Evolutionary conservation across 1,140 invertebrate species (phyloP).

Genomic region (Portunus trituberculatus): DNA sequence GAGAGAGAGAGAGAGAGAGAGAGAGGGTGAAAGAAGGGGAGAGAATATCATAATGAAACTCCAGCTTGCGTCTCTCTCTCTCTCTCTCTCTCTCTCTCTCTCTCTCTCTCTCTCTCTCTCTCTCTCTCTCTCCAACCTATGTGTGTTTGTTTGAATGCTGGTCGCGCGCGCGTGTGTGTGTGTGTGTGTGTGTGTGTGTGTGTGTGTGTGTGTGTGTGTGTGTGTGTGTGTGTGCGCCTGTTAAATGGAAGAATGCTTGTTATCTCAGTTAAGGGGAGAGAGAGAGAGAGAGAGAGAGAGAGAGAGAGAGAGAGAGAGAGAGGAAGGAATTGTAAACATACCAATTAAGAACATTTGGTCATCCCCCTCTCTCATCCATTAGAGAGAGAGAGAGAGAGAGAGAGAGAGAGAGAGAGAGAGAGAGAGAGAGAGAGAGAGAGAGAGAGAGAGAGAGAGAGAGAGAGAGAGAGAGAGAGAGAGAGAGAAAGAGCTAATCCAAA

Average conservation of each 20-base stretch:
- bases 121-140: not conserved
- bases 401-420: constrained; percentile 17
- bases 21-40: not conserved
- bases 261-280: not conserved
- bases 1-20: not conserved
- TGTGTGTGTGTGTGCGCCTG: too few species aligned
- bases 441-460: constrained; percentile 15
- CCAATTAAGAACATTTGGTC: not conserved
- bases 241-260: too few species aligned
- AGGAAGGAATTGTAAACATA: not conserved
- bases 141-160: not conserved
- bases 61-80: not conserved
- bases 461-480: constrained; percentile 20
- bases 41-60: not conserved
- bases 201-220: too few species aligned
- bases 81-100: too few species aligned
- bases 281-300: constrained; percentile 20
- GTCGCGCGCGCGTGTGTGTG: too few species aligned
- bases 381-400: not conserved
- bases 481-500: not conserved
- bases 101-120: too few species aligned
- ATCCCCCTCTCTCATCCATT: not conserved
- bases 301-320: constrained; percentile 20
- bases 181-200: too few species aligned
- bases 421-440: constrained; percentile 2